Evolutionary conservation across 2,113 vertebrate genomes (phyloP), one percentile per base, ranked within the genome.

Genomic region (Triplophysa tibetana): DNA sequence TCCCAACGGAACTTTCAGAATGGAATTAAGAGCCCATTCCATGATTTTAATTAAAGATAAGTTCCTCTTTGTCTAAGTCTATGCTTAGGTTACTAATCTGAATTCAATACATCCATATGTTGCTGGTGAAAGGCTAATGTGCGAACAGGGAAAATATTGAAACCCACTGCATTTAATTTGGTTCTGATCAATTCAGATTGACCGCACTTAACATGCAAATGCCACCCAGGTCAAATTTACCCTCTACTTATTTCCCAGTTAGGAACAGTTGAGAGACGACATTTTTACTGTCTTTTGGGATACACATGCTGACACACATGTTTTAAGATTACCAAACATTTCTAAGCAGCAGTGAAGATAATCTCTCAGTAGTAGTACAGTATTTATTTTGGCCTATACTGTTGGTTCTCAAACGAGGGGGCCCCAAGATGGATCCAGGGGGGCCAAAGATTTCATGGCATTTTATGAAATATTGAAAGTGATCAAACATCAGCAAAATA

Each of bases 41-140:
- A 95, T 96, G 96, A 97, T 98, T 99, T 96, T 98, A 99, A 99
- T 99, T 98, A 99, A 96, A 97, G 97, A 98, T 98, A 98, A 97
- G 95, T 97, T 94, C 94, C 94, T 93, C 89, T 88, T 84, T 83
- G 89, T 88, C 89, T 91, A 93, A 87, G 89, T 93, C 94, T 93
- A 90, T 91, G 93, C 92, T 94, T 91, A 90, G 93, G 92, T 90
- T 94, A 93, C 95, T 96, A 95, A 96, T 96, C 96, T 95, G 94
- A 98, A 96, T 96, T 93, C 95, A 92, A 97, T 97, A 96, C 90
- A 87, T 93, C 94, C 93, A 94, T 93, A 91, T 93, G 93, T 95
- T 94, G 93, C 91, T 90, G 83, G 91, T 89, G 94, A 93, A 91
- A 93, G 89, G 94, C 91, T 92, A 94, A 91, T 87, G 93, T 93